Base-by-base conservation (phyloP, 2,113 vertebrate genomes). In the Phylloscopus trochilus region DNA sequence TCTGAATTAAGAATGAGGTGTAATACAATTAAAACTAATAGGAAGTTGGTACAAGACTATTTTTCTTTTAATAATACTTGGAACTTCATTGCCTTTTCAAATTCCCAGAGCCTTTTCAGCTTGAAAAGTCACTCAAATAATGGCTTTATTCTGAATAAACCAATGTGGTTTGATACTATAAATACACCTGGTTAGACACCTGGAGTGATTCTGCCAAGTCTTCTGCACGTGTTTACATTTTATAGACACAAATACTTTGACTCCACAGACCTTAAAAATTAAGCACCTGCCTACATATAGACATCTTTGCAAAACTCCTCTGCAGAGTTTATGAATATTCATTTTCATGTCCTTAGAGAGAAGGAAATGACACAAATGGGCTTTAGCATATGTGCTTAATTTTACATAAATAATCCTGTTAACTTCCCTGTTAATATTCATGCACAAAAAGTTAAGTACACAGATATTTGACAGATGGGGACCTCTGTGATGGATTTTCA, bases 11-110 rank as follows among this genome's bases (percentile, higher is more conserved):
- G 59, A 77, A 91, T 85, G 41, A 81, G 69, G 59, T 90, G 28
- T 33, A 87, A 55, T 66, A 58, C 83, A 95, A 81, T 90, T 89
- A 94, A 94, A 96, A 95, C 96, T 90, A 94, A 82, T 70, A 90
- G 16, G 39, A 93, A 93, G 58, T 15, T 85, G 22, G 77, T 73
- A 49, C 7, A 74, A 63, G 86, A 82, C 44, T 93, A 35, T 64
- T 91, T 94, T 85, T 82, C 78, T 86, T 78, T 88, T 88, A 83
- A 63, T 90, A 88, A 53, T 77, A 59, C 62, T 89, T 83, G 47
- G 69, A 78, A 55, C 39, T 72, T 84, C 16, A 68, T 74, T 80
- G 69, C 9, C 33, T 64, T 52, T 93, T 15, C 37, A 27, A 86
- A 63, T 92, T 96, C 44, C 39, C 58, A 46, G 28, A 72, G 68